Conservation (phyloP, 2,113 vertebrate species). For the Anser cygnoides region DNA sequence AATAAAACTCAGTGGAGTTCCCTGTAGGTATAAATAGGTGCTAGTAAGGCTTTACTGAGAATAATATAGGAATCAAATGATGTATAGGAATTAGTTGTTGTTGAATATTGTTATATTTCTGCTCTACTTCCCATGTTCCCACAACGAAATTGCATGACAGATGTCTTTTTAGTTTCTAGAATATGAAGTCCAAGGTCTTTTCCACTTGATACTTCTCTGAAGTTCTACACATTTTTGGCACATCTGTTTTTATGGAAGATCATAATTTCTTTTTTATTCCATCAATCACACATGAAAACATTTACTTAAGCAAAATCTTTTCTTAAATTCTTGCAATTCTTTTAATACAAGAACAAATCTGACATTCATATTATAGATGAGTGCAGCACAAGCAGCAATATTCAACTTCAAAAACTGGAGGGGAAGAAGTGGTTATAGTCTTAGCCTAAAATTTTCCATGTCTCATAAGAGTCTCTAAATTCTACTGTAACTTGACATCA, state of each 20-base stretch:
- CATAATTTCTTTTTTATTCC: neutral
- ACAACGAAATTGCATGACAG: neutral
- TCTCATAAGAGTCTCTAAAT: neutral
- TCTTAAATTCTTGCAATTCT: neutral
- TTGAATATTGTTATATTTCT: accelerated
- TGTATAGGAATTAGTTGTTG: neutral
- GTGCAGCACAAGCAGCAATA: neutral
- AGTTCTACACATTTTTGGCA: neutral
- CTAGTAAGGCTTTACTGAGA: neutral
- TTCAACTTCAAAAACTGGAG: neutral
- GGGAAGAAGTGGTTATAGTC: neutral
- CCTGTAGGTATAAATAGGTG: neutral
- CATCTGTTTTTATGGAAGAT: neutral
- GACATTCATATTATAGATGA: neutral
- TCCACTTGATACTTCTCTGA: neutral
- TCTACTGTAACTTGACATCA: neutral
- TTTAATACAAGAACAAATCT: neutral
- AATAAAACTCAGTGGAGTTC: neutral
- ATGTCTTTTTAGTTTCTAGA: neutral
- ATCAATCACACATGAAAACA: neutral
- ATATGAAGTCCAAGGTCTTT: accelerated
- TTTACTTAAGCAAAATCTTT: neutral
- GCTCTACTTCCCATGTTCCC: neutral
- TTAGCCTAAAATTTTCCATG: neutral
- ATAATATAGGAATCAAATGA: neutral